Evolutionary conservation across 92 coral and sea anemone genomes (phyloP).

Genomic region (Porites divaricata): DNA sequence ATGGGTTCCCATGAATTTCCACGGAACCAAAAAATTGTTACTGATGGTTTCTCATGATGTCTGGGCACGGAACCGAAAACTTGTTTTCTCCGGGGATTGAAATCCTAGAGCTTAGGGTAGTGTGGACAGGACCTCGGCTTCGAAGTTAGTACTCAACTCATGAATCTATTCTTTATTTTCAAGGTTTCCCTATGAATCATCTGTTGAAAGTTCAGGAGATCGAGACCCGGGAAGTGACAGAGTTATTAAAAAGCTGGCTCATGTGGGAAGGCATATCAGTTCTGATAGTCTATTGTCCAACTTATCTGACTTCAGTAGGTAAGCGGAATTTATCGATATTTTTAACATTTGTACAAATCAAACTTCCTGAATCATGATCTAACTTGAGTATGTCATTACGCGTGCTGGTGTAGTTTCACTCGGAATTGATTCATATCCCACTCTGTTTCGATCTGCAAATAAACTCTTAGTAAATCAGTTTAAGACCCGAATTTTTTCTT

Average conservation of each 20-base stretch:
- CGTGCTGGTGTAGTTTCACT: no score
- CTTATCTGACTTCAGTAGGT: slow-evolving; percentile 33
- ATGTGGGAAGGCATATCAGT: slow-evolving; percentile 8
- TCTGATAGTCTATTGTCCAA: slow-evolving; percentile 23
- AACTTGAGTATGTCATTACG: no score
- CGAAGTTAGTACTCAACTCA: neutral
- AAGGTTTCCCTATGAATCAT: slow-evolving; percentile 25
- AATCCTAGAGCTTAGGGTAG: no score
- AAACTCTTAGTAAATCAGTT: neutral
- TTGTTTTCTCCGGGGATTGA: no score
- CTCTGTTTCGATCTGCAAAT: no score
- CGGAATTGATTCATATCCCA: no score
- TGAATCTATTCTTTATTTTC: neutral
- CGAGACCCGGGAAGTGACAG: neutral
- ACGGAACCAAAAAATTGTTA: no score
- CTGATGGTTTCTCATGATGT: no score
- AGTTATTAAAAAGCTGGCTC: neutral
- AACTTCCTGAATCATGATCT: no score
- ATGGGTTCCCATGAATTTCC: no score
- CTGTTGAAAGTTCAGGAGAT: slow-evolving; percentile 16
- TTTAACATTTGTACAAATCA: no score
- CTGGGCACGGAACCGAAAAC: no score
- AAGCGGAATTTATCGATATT: neutral
- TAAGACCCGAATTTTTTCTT: neutral
- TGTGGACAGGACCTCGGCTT: neutral